Conservation (phyloP, 2,888 invertebrate genomes). For the Aricia artaxerxes region DNA sequence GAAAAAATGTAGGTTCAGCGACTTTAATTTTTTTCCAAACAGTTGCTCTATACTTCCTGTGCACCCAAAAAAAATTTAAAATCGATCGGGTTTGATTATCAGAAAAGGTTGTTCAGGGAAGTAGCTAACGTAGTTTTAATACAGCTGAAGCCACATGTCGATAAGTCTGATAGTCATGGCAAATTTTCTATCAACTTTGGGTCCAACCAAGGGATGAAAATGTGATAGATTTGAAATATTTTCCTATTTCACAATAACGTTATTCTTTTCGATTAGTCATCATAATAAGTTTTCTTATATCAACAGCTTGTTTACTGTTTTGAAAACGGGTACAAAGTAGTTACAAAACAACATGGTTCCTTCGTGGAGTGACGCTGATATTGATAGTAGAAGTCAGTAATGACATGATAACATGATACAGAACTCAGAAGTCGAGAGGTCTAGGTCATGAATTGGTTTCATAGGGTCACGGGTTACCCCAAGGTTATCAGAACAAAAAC, state of each 20-base stretch:
- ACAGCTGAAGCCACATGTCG: no score
- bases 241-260: background rate
- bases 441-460: background rate
- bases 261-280: background rate
- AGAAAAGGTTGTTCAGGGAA: no score
- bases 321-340: background rate
- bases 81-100: no score
- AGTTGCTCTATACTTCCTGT: no score
- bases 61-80: no score
- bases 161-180: no score
- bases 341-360: background rate
- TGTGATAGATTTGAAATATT: background rate
- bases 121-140: no score
- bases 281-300: background rate
- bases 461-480: background rate
- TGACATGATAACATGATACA: constrained; percentile 6
- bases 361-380: background rate
- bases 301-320: background rate
- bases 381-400: background rate
- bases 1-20: no score
- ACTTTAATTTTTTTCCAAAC: no score
- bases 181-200: no score
- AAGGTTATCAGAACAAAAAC: background rate
- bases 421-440: constrained; percentile 3
- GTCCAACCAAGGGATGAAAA: background rate